phyloP scores from a whole-genome alignment of 1,140 invertebrate species.

The Matsumurasca onukii region DNA sequence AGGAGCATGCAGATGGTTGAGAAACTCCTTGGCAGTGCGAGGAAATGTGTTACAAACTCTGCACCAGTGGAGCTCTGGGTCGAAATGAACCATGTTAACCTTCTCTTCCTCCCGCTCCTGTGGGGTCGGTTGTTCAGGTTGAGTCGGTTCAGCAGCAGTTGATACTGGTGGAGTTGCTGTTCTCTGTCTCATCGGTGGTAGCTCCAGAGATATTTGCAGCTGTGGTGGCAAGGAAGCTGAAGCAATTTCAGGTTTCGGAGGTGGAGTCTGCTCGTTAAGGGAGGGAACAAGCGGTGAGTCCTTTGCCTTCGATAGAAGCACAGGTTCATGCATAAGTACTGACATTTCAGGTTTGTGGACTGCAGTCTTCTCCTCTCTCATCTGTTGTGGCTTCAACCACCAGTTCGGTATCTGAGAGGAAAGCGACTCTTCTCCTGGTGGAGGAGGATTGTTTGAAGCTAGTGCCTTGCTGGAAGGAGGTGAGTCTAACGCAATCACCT shows the following conservation, averaged over 20 bases:
- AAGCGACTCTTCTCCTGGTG: neutral
- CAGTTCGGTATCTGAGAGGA: neutral
- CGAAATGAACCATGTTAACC: conserved; percentile 80
- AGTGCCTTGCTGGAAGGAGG: too few relatives aligned
- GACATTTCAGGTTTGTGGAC: too few relatives aligned
- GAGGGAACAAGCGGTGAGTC: too few relatives aligned
- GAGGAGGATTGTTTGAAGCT: neutral
- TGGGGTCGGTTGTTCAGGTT: neutral
- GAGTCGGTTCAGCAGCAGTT: neutral
- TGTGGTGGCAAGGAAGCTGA: too few relatives aligned
- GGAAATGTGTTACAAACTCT: conserved; percentile 81
- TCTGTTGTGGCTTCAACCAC: conserved; percentile 3
- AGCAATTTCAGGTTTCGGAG: too few relatives aligned
- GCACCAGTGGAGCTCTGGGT: conserved; percentile 88
- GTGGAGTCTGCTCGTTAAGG: too few relatives aligned
- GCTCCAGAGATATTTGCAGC: too few relatives aligned
- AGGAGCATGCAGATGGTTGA: conserved; percentile 77
- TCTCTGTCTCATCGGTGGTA: too few relatives aligned
- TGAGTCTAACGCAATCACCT: conserved; percentile 4
- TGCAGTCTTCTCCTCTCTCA: too few relatives aligned
- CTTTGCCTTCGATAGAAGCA: too few relatives aligned
- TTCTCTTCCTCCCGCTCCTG: conserved; percentile 44
- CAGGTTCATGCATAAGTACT: too few relatives aligned
- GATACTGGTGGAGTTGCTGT: neutral
- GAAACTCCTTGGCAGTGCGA: conserved; percentile 78